phyloP scores from a whole-genome alignment of 2,797 vertebrate species.

The Manis crassicaudata region DNA sequence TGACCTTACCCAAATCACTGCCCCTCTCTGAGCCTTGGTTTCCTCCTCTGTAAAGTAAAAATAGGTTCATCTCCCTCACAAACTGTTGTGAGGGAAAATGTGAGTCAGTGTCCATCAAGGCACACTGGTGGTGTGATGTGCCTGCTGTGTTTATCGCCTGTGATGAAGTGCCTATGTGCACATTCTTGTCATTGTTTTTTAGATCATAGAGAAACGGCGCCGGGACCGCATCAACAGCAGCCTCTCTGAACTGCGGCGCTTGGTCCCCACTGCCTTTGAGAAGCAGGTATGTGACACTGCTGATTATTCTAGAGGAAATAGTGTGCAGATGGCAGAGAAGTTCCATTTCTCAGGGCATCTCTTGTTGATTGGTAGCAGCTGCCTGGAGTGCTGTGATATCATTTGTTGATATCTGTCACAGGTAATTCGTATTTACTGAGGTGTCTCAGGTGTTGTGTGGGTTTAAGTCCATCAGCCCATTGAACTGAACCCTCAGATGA shows the following conservation, averaged over 20 bases:
- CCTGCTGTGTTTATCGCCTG: too few species aligned
- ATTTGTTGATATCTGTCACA: not conserved
- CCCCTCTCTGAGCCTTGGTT: not conserved
- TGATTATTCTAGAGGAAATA: not conserved
- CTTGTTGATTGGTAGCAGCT: not conserved
- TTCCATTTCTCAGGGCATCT: fast-evolving
- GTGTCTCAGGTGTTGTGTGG: not conserved
- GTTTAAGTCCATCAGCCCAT: not conserved
- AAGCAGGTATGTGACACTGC: constrained; percentile 90
- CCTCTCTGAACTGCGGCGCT: constrained; percentile 93
- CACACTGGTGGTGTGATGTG: not conserved
- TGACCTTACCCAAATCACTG: constrained; percentile 11
- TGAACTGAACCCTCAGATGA: not conserved
- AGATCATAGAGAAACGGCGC: constrained; percentile 97
- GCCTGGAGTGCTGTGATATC: not conserved
- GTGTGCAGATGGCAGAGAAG: not conserved
- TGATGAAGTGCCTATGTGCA: not conserved
- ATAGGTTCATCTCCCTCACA: not conserved
- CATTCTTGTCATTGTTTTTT: constrained; percentile 1
- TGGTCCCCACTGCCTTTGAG: constrained; percentile 95
- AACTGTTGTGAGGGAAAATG: not conserved
- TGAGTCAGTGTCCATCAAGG: not conserved
- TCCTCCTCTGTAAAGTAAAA: constrained; percentile 2
- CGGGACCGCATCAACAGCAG: constrained; percentile 97
- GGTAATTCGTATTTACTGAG: not conserved